Evolutionary conservation across 2,113 vertebrate genomes (phyloP), one percentile per base, ranked within the genome.

Genomic region (Lagopus muta): DNA sequence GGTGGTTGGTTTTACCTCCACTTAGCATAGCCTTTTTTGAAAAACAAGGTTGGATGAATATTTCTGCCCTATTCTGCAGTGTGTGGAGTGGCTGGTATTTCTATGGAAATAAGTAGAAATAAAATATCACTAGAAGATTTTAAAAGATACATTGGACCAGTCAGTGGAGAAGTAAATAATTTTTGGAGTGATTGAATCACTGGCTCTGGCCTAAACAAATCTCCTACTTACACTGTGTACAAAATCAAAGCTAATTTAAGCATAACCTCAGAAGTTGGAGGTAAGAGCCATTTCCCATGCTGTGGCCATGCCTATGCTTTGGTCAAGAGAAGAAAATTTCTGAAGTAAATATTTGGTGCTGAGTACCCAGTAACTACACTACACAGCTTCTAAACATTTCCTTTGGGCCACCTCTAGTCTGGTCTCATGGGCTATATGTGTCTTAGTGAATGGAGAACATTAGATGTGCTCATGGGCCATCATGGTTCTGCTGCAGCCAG

Each of bases 351-450:
- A 34, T 30, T 7, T 13, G 15, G 10, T 77, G 36, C 30, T 50
- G 52, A 67, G 88, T 11, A 28, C 17, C 25, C 34, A 71, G 10
- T 8, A 2, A 1, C 2, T 18, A 8, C 13, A 19, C 17, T 22
- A 7, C 4, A 6, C 11, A 65, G 8, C 15, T 73, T 57, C 14
- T 70, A n/a, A 16, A 15, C 19, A 32, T 30, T 36, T 45, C 13
- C 38, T 54, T 45, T 32, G 36, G 20, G 30, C 21, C 50, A 32
- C 27, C 27, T 74, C 20, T 52, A 18, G 13, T 62, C 13, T 75
- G 50, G 6, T 36, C 11, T 22, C 8, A 1, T 2, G 43, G 34
- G 20, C 58, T 57, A 10, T 36, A 8, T 0, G 0, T 17, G 28
- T 16, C 6, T 71, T 27, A 13, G 48, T 2, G 20, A 22, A 28